Conservation (phyloP, 2,797 vertebrate species). For the Rhabdophis nuchalis region DNA sequence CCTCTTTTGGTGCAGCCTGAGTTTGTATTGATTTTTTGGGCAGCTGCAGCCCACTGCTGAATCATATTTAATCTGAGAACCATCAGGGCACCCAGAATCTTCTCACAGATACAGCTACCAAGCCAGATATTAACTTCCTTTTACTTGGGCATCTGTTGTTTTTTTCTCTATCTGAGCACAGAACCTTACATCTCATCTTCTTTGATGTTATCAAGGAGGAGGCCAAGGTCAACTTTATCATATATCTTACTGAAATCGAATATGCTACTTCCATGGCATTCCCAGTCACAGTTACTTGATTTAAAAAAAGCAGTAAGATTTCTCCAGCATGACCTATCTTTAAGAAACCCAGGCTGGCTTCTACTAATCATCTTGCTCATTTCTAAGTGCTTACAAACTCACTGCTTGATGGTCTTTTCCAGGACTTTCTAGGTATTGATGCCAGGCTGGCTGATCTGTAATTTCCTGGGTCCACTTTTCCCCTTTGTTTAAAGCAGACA, state of each 20-base stretch:
- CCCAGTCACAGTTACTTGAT: not conserved
- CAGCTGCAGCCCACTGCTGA: not conserved
- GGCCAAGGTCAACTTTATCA: not conserved
- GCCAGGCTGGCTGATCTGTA: not conserved
- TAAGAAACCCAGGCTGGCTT: not conserved
- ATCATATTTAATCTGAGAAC: not conserved
- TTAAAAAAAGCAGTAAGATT: not conserved
- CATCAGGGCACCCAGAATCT: not conserved
- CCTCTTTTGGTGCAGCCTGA: not conserved
- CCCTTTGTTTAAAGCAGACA: not conserved
- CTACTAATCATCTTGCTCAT: not conserved
- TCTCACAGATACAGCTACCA: not conserved
- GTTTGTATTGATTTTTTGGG: not conserved
- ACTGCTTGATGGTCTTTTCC: not conserved
- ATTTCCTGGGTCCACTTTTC: not conserved
- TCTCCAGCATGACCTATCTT: not conserved
- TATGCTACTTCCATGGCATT: not conserved
- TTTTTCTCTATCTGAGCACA: not conserved
- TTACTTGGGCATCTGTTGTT: not conserved
- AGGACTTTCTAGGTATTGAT: not conserved
- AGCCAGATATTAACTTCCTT: not conserved
- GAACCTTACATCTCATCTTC: not conserved
- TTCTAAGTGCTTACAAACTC: not conserved
- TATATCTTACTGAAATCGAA: not conserved
- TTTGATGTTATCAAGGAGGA: not conserved